Evolutionary conservation across 2,797 vertebrate genomes (phyloP).

Genomic region (Galago senegalensis): DNA sequence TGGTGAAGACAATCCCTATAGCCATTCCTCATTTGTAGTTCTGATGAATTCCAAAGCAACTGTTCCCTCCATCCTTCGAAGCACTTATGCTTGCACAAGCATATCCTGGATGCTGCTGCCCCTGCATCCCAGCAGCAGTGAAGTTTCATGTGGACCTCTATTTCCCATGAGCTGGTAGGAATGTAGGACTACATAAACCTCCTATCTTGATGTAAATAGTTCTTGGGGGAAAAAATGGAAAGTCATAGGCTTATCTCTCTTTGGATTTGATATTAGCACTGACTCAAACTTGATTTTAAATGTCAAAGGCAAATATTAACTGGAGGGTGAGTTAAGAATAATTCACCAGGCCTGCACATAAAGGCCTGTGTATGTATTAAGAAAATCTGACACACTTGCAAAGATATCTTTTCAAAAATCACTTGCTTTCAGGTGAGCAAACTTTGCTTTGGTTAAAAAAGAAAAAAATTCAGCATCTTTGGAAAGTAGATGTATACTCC

Average conservation of each 20-base stretch:
- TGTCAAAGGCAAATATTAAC: background rate
- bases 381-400: background rate
- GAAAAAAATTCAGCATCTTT: background rate
- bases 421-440: background rate
- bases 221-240: conserved; percentile 8
- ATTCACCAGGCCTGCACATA: background rate
- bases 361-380: background rate
- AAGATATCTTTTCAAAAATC: background rate
- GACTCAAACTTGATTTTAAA: background rate
- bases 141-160: background rate
- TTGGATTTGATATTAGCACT: background rate
- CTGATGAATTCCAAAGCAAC: background rate
- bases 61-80: background rate
- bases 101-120: background rate
- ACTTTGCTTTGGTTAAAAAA: conserved; percentile 19
- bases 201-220: background rate
- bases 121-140: background rate
- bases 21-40: background rate
- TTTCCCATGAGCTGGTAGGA: background rate
- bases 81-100: background rate
- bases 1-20: background rate
- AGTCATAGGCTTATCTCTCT: background rate
- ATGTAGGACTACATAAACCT: background rate
- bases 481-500: background rate
- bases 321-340: background rate